Evolutionary conservation across 2,888 invertebrate genomes (phyloP), one percentile per base, ranked within the genome.

Genomic region (Scaptodrosophila latifasciaeformis): DNA sequence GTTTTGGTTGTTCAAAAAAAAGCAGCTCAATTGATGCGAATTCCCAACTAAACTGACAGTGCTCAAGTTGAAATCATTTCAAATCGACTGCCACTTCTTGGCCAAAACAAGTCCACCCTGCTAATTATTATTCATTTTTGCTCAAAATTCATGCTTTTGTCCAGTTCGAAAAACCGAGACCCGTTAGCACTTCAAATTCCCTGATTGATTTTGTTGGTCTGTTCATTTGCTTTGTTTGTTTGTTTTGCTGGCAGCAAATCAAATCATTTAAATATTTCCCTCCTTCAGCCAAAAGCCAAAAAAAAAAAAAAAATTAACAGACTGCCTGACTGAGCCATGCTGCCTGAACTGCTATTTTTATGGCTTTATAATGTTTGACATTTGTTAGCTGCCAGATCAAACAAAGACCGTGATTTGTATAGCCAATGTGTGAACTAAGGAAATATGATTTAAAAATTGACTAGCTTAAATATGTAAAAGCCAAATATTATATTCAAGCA

Each of bases 161-260:
- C 59, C n/a, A n/a, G n/a, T n/a, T n/a, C n/a, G n/a, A n/a, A 58
- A 53, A 51, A 62, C 57, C 31, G 55, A 54, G 40, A 57, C 46
- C 77, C 71, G 71, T 76, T 76, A 72, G 77, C 77, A 54, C 61
- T 57, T 53, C 46, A 31, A 59, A 24, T 24, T 24, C 24, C 7
- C 59, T 59, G 69, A 68, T 71, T 75, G 72, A 76, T 75, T 62
- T 58, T 35, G 52, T 56, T 71, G 52, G 39, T 49, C 55, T 39
- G 48, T n/a, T n/a, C 31, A 31, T 39, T 19, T 39, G n/a, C 4
- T 35, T 35, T 35, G 0, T 35, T 2, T 35, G 19, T 51, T 34
- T n/a, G n/a, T n/a, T n/a, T n/a, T n/a, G 47, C 29, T 59, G 59
- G 46, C 53, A 44, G 56, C 35, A 53, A n/a, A 54, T 49, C 64